These are phyloP conservation scores for Cochlearius cochlearius DNA, from an alignment of 2,113 vertebrate genomes.

Conservation along the genomic window DNA sequence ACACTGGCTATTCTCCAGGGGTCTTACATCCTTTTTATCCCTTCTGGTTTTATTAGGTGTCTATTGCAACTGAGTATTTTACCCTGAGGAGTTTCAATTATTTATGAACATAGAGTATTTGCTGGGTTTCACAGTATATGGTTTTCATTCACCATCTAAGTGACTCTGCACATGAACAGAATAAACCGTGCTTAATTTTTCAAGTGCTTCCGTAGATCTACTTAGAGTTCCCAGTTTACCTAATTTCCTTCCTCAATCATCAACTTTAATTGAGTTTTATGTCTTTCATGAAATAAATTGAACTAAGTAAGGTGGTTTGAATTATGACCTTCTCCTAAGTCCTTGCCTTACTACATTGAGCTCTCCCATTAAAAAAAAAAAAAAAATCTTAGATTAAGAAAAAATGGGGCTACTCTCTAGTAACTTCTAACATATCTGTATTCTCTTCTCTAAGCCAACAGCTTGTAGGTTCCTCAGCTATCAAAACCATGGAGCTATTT, in stretches of 20 bases:
- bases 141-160: constrained; percentile 41
- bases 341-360: not conserved
- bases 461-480: not conserved
- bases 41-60: constrained; percentile 20
- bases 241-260: not conserved
- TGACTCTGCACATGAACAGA: not conserved
- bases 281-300: not conserved
- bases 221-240: not conserved
- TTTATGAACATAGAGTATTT: constrained; percentile 45
- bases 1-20: not conserved
- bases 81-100: constrained; percentile 37
- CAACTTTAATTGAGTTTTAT: not conserved
- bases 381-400: not conserved
- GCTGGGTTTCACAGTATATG: not conserved
- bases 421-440: not conserved
- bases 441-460: not conserved
- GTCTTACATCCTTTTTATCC: not conserved
- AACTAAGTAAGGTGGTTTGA: not conserved
- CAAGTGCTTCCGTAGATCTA: not conserved
- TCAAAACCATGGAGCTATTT: not conserved
- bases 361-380: not conserved
- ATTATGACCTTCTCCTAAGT: not conserved
- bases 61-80: constrained; percentile 33
- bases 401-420: not conserved
- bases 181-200: constrained; percentile 24